These are phyloP conservation scores for Lepidurus arcticus DNA, from an alignment of 1,140 invertebrate genomes.

Conservation along the genomic window DNA sequence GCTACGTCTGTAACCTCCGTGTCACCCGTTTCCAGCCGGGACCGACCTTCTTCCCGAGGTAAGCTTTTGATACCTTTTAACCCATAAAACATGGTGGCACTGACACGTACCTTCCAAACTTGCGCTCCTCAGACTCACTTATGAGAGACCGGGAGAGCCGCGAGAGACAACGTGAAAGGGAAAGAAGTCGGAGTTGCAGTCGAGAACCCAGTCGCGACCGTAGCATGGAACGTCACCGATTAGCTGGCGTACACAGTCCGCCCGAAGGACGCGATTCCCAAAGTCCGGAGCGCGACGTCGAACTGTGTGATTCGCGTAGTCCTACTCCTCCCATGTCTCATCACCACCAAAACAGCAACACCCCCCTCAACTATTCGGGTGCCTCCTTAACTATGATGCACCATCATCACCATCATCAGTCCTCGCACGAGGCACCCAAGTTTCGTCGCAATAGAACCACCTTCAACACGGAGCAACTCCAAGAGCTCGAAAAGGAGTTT, in stretches of 20 bases:
- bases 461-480: slow-evolving; percentile 87
- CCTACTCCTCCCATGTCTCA: slow-evolving; percentile 33
- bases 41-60: slow-evolving; percentile 31
- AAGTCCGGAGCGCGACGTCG: slow-evolving; percentile 29
- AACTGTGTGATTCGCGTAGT: slow-evolving; percentile 25
- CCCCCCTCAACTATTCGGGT: neutral
- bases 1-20: slow-evolving; percentile 8
- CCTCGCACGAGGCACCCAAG: slow-evolving; percentile 66
- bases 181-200: slow-evolving; percentile 38
- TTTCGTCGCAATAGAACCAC: slow-evolving; percentile 89
- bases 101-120: neutral
- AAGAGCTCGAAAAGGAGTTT: slow-evolving; percentile 91
- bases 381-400: slow-evolving; percentile 16
- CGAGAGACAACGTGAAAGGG: slow-evolving; percentile 14
- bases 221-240: slow-evolving; percentile 42
- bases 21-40: slow-evolving; percentile 21
- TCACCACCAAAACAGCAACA: slow-evolving; percentile 34
- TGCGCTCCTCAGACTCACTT: slow-evolving; percentile 22
- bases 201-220: slow-evolving; percentile 47
- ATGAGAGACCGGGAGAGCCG: slow-evolving; percentile 17
- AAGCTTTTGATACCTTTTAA: neutral
- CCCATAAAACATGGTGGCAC: neutral
- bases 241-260: slow-evolving; percentile 32
- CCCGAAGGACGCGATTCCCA: slow-evolving; percentile 34
- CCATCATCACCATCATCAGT: slow-evolving; percentile 20